These are phyloP conservation scores for Zootermopsis nevadensis DNA, from an alignment of 2,888 invertebrate species.

Conservation along the genomic window DNA sequence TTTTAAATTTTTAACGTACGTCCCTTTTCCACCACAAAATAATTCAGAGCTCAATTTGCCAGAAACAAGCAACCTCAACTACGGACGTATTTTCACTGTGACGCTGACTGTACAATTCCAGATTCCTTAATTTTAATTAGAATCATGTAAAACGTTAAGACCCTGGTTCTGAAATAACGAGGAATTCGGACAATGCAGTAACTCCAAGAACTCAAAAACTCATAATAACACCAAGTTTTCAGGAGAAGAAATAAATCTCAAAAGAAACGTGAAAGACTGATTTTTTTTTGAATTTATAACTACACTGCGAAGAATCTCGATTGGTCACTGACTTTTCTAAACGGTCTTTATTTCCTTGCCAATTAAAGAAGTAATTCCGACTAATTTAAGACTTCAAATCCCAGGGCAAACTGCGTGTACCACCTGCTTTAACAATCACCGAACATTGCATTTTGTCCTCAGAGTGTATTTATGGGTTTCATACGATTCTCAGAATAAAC, in stretches of 20 bases:
- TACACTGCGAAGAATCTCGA: neutral
- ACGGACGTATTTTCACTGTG: no score
- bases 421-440: no score
- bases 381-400: no score
- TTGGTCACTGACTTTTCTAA: neutral
- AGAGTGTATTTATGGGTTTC: no score
- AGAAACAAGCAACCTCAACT: no score
- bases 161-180: neutral
- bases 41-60: no score
- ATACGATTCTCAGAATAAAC: no score
- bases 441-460: no score
- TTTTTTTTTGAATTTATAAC: neutral
- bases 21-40: no score
- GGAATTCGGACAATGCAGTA: neutral
- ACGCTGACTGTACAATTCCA: neutral
- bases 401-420: no score
- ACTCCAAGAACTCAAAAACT: neutral
- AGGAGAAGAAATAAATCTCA: neutral
- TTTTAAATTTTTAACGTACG: no score
- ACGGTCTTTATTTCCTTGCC: neutral
- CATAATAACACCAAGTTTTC: neutral
- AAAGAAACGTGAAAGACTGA: neutral
- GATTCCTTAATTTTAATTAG: slow-evolving; percentile 5
- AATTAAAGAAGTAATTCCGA: no score
- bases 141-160: neutral